phyloP scores from a whole-genome alignment of 1,140 invertebrate genomes.

The Neodiprion pinetum region DNA sequence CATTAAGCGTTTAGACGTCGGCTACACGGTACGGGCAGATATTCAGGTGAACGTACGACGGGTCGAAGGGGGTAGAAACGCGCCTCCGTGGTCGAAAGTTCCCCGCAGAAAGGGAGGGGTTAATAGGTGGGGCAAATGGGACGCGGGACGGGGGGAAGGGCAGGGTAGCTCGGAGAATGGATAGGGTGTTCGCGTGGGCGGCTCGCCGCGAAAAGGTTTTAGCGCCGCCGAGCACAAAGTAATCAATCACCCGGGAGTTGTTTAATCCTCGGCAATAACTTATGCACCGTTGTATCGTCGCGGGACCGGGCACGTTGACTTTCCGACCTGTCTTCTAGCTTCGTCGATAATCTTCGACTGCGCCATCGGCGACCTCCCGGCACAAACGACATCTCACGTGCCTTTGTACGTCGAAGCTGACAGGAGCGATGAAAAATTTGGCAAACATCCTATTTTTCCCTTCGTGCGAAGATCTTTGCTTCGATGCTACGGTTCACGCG shows the following conservation, averaged over 20 bases:
- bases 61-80: neutral
- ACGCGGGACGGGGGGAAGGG: neutral
- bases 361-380: neutral
- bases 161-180: neutral
- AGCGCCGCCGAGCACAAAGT: slow-evolving; percentile 44
- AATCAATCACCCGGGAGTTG: slow-evolving; percentile 56
- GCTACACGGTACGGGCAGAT: neutral
- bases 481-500: no score
- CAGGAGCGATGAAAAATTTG: no score
- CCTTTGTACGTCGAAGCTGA: no score
- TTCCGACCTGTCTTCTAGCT: neutral
- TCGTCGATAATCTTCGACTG: neutral
- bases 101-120: neutral
- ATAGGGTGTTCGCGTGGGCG: slow-evolving; percentile 34
- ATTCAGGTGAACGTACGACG: neutral
- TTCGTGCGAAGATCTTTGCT: no score
- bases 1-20: neutral
- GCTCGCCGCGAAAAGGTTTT: slow-evolving; percentile 48
- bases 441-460: no score
- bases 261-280: slow-evolving; percentile 54
- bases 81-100: neutral
- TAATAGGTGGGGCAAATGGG: neutral
- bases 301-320: slow-evolving; percentile 7
- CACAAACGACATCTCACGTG: no score
- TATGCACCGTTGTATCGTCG: slow-evolving; percentile 27